phyloP scores from a whole-genome alignment of 2,113 vertebrate genomes.

The Saguinus midas region DNA sequence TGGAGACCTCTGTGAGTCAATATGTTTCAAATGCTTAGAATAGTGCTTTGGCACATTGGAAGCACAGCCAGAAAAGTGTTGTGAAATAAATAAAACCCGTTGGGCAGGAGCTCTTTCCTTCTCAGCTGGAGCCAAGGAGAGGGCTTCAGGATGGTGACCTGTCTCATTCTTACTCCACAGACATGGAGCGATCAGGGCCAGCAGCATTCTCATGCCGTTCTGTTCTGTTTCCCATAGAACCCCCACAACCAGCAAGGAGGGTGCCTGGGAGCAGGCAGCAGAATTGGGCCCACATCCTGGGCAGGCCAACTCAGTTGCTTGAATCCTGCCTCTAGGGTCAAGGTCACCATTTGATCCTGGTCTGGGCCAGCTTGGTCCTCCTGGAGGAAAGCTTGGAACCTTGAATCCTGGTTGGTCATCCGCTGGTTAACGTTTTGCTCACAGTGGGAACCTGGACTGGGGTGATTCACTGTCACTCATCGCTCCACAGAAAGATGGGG shows the following conservation, averaged over 20 bases:
- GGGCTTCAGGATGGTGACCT: fast-evolving
- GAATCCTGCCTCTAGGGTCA: not conserved
- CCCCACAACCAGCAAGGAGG: not conserved
- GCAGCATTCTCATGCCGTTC: not conserved
- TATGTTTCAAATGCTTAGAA: not conserved
- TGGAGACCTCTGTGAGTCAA: not conserved
- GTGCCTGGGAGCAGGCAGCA: no score
- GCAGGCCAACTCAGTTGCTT: not conserved
- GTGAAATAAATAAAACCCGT: not conserved
- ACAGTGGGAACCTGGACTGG: not conserved
- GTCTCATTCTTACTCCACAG: not conserved
- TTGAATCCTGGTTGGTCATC: not conserved
- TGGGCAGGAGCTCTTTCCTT: not conserved
- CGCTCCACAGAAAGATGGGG: not conserved
- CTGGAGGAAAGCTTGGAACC: not conserved
- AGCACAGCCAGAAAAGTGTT: not conserved
- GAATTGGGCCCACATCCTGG: not conserved
- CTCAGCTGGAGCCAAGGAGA: no score
- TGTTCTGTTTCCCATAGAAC: not conserved
- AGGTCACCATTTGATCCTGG: not conserved
- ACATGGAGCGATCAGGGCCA: not conserved
- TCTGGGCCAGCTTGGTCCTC: not conserved
- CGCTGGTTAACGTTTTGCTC: not conserved
- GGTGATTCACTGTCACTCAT: not conserved
- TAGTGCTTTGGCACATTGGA: not conserved